A percentile compares a stretch with the other conserved stretches of the same genome.
Conservation (phyloP, 2,113 vertebrate genomes). For the Geococcyx californianus region DNA sequence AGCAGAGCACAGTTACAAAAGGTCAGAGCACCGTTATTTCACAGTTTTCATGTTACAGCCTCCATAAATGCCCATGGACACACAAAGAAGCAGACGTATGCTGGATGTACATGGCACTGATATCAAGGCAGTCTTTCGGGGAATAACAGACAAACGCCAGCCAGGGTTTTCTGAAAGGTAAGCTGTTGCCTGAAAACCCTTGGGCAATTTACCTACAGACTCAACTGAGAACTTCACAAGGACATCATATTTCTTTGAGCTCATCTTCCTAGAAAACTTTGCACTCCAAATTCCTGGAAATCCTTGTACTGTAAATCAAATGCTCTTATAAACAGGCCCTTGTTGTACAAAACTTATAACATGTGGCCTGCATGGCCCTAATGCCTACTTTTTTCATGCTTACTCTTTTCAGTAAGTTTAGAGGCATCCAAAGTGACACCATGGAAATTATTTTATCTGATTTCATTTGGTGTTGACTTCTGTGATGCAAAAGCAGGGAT, state of each 20-base stretch:
- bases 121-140: background rate
- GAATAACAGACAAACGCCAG: background rate
- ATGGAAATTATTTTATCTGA: background rate
- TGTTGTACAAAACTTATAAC: background rate
- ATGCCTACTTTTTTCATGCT: background rate
- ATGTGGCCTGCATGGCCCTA: rapidly evolving
- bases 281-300: background rate
- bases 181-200: background rate
- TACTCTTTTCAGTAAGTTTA: background rate
- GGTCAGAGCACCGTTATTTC: background rate
- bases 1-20: too few species aligned
- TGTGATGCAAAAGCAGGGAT: background rate
- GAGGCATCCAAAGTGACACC: background rate
- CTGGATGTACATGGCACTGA: background rate
- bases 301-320: background rate
- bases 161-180: background rate
- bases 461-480: background rate
- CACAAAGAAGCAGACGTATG: rapidly evolving
- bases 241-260: background rate
- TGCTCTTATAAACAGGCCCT: background rate
- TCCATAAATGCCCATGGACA: background rate
- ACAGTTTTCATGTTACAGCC: background rate
- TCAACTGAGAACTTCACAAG: background rate
- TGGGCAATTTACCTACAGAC: background rate
- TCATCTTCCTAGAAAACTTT: background rate